These are phyloP conservation scores for Takifugu rubripes DNA, from an alignment of 2,797 vertebrate species.

Conservation along the genomic window DNA sequence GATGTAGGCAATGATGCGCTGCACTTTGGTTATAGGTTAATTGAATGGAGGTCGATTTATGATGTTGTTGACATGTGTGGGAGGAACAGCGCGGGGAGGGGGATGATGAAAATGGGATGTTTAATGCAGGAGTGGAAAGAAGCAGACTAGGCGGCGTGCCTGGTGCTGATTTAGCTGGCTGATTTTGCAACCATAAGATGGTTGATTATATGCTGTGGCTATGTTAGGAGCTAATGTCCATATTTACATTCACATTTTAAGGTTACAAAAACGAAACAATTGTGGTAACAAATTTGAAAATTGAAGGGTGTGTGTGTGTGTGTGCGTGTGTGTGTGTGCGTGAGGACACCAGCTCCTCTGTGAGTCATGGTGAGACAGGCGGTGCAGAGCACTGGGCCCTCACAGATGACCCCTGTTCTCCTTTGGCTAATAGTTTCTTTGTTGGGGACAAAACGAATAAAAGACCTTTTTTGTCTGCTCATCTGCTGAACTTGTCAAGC, in stretches of 20 bases:
- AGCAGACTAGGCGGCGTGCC: slow-evolving; percentile 33
- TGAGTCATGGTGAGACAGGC: slow-evolving; percentile 65
- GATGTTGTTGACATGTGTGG: slow-evolving; percentile 39
- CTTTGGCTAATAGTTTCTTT: slow-evolving; percentile 69
- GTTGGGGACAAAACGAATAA: slow-evolving; percentile 59
- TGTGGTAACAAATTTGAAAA: neutral
- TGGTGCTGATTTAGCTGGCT: slow-evolving; percentile 22
- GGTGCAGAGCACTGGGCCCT: slow-evolving; percentile 60
- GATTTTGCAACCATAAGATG: neutral
- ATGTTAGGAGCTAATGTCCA: too few species aligned
- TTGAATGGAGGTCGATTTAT: slow-evolving; percentile 68
- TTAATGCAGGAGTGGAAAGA: slow-evolving; percentile 17
- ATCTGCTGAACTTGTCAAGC: slow-evolving; percentile 44
- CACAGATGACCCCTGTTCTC: slow-evolving; percentile 71
- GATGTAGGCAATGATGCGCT: neutral
- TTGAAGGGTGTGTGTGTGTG: slow-evolving; percentile 4
- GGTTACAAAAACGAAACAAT: too few species aligned
- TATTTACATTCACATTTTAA: too few species aligned
- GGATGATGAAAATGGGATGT: slow-evolving; percentile 55
- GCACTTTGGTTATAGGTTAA: slow-evolving; percentile 45
- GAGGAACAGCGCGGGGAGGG: neutral
- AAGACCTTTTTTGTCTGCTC: slow-evolving; percentile 38
- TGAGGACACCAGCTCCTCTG: slow-evolving; percentile 39
- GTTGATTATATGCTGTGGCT: too few species aligned
- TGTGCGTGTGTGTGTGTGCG: slow-evolving; percentile 16